Evolutionary conservation across 2,113 vertebrate genomes (phyloP), one percentile per base, ranked within the genome.

Genomic region (Cyrtonyx montezumae): DNA sequence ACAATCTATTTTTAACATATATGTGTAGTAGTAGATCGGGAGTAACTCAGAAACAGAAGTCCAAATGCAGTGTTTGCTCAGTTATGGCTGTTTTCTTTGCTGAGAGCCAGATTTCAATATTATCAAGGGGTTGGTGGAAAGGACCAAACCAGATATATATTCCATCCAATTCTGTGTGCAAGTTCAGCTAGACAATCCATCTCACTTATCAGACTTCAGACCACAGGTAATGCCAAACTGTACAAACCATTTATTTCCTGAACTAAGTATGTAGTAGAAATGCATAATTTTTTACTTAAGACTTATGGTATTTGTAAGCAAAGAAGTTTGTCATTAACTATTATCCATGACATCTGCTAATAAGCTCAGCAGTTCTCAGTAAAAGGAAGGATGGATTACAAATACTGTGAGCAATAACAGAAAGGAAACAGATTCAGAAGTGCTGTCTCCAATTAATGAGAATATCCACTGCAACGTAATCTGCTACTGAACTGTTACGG

Each of bases 341-440:
- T 9, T 28, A 19, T n/a, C 42, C 66, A 25, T 58, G 43, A 84
- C 74, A 66, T 56, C 40, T 79, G 48, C 61, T 46, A 82, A 18
- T 2, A 10, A 89, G 63, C 73, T 82, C 78, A 94, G 55, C 6
- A 76, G 36, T 42, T 76, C 58, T 69, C 63, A 45, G 70, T 49
- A 66, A 80, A 58, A 76, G 71, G 56, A 93, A 94, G 88, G 67
- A 88, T 21, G 36, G 26, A 92, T 73, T 86, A 80, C 43, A 87
- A 73, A 21, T 53, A 82, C 58, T 59, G 42, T 30, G 79, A 36
- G 40, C 74, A 92, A 2, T 42, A 92, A 84, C 6, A 85, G 65
- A 88, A 87, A 75, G 66, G 51, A 84, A 92, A 74, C 10, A 42
- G 23, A 63, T 69, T 65, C 7, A 0, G 26, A 76, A 75, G 20